Evolutionary conservation across 2,113 vertebrate genomes (phyloP).

Genomic region (Pavo muticus): DNA sequence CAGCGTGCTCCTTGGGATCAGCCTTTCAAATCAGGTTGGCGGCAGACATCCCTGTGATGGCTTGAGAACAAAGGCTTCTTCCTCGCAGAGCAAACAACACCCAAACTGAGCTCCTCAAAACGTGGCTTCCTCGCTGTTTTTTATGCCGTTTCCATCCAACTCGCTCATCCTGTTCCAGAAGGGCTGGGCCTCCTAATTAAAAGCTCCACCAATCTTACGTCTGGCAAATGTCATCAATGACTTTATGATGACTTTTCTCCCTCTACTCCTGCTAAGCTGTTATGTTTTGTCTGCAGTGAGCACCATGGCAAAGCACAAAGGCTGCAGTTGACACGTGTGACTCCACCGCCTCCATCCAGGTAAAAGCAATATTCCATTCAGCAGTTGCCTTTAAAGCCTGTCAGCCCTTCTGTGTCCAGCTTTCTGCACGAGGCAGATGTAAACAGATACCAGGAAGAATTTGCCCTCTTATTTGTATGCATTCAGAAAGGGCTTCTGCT

Average conservation of each 20-base stretch:
- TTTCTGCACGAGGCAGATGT: background rate
- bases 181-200: slow-evolving; percentile 61
- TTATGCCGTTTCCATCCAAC: slow-evolving; percentile 61
- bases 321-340: background rate
- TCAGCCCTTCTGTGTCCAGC: background rate
- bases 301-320: background rate
- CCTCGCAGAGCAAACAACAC: slow-evolving; percentile 41
- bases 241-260: background rate
- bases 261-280: background rate
- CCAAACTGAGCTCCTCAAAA: slow-evolving; percentile 54
- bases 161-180: slow-evolving; percentile 65
- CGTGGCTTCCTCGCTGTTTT: slow-evolving; percentile 59
- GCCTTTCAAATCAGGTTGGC: slow-evolving; percentile 62
- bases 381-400: background rate
- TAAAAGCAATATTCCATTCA: background rate
- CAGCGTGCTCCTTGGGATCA: background rate
- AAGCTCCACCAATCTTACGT: background rate
- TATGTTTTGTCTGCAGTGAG: background rate
- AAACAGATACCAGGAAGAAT: background rate
- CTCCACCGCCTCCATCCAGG: background rate
- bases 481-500: background rate
- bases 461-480: background rate
- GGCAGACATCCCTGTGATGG: slow-evolving; percentile 51
- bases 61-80: slow-evolving; percentile 51
- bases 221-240: slow-evolving; percentile 52